These are phyloP conservation scores for Aphelenchoides besseyi DNA, from an alignment of 1,140 invertebrate genomes.

Conservation along the genomic window DNA sequence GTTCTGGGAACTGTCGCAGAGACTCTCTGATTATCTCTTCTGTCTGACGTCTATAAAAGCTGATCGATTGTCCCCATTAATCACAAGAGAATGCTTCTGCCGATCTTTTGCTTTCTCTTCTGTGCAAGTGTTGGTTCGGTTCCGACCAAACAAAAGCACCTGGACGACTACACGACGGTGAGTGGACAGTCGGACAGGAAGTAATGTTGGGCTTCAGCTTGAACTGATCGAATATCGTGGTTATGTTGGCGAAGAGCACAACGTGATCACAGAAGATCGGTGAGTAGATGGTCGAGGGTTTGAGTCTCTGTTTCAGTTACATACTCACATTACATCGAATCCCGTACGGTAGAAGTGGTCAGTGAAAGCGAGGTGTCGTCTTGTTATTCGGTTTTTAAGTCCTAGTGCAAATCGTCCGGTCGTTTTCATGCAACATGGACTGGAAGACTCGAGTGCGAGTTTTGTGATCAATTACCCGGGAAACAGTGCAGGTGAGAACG, in stretches of 20 bases:
- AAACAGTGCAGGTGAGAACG: conserved; percentile 61
- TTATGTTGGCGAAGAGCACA: conserved; percentile 70
- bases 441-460: conserved; percentile 74
- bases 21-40: too few species aligned
- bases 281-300: background rate
- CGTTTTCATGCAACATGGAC: conserved; percentile 72
- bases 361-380: too few species aligned
- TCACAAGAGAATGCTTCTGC: too few species aligned
- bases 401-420: conserved; percentile 64
- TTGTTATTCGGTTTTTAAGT: too few species aligned
- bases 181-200: background rate
- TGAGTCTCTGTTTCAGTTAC: conserved; percentile 63
- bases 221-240: conserved; percentile 63
- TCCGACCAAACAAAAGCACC: too few species aligned
- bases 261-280: conserved; percentile 71
- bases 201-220: background rate
- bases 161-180: background rate
- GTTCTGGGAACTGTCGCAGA: too few species aligned
- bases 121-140: too few species aligned
- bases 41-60: too few species aligned
- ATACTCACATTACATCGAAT: conserved; percentile 74
- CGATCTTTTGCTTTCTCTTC: too few species aligned
- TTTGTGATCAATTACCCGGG: conserved; percentile 67
- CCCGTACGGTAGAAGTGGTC: conserved; percentile 66
- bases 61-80: too few species aligned